phyloP scores from a whole-genome alignment of 2,113 vertebrate species.

The Dipodomys ordii region DNA sequence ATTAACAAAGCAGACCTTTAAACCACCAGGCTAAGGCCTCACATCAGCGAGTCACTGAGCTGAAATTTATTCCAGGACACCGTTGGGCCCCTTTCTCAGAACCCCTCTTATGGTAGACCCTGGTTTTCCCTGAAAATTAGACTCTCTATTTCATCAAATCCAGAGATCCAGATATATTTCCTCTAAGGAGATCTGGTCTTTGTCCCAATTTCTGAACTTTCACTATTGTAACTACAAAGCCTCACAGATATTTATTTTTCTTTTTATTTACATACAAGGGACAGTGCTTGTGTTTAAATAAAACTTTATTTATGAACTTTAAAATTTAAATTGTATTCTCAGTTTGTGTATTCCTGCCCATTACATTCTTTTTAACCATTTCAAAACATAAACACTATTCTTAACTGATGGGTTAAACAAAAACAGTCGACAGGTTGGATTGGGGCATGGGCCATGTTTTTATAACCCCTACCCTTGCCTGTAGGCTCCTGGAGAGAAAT shows the following conservation, averaged over 20 bases:
- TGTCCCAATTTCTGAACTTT: neutral
- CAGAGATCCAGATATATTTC: neutral
- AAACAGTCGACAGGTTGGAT: neutral
- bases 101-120: rapidly evolving
- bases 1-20: neutral
- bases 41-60: neutral
- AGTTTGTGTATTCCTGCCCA: neutral
- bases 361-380: neutral
- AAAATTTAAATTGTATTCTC: neutral
- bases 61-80: neutral
- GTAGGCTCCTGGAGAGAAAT: too few species aligned
- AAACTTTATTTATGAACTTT: neutral
- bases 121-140: neutral
- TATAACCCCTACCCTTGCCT: rapidly evolving
- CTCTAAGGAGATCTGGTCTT: neutral
- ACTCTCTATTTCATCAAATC: neutral
- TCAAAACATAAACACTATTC: neutral
- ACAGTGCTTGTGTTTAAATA: neutral
- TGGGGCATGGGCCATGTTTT: neutral
- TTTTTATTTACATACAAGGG: too few species aligned
- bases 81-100: rapidly evolving
- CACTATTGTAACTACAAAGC: neutral
- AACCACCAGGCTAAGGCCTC: neutral
- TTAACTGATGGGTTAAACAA: neutral
- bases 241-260: neutral